These are phyloP conservation scores for Oncorhynchus keta DNA, from an alignment of 2,113 vertebrate genomes.

Conservation along the genomic window DNA sequence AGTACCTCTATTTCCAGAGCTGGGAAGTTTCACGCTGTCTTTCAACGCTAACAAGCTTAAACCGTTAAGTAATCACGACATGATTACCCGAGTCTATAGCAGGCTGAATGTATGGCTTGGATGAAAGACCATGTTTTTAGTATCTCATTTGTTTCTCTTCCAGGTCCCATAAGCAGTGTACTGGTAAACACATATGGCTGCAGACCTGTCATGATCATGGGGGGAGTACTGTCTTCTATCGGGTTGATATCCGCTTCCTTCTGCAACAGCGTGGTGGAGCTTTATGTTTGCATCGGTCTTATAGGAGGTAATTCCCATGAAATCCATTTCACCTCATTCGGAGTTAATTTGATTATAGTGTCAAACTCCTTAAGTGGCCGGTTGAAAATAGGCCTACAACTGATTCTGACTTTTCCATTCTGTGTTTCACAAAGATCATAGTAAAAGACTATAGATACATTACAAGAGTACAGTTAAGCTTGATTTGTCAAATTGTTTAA, in stretches of 20 bases:
- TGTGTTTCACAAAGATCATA: no score
- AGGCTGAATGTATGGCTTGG: neutral
- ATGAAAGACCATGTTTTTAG: conserved; percentile 1
- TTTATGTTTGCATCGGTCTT: conserved; percentile 90
- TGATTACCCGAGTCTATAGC: neutral
- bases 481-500: neutral
- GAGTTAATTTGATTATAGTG: conserved; percentile 21
- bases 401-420: neutral
- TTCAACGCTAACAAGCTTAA: conserved; percentile 44
- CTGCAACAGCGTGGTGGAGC: conserved; percentile 80
- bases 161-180: conserved; percentile 93
- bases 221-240: conserved; percentile 83
- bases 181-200: conserved; percentile 94
- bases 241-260: conserved; percentile 92
- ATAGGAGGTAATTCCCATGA: conserved; percentile 82
- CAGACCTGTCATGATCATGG: conserved; percentile 88
- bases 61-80: conserved; percentile 32
- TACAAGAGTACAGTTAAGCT: no score
- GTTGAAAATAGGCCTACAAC: conserved; percentile 26
- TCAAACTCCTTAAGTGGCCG: neutral
- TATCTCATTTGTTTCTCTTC: conserved; percentile 2
- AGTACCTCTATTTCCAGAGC: conserved; percentile 45
- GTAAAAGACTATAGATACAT: no score
- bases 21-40: neutral
- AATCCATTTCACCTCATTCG: conserved; percentile 11